Evolutionary conservation across 2,113 vertebrate genomes (phyloP).

Genomic region (Mesitornis unicolor): DNA sequence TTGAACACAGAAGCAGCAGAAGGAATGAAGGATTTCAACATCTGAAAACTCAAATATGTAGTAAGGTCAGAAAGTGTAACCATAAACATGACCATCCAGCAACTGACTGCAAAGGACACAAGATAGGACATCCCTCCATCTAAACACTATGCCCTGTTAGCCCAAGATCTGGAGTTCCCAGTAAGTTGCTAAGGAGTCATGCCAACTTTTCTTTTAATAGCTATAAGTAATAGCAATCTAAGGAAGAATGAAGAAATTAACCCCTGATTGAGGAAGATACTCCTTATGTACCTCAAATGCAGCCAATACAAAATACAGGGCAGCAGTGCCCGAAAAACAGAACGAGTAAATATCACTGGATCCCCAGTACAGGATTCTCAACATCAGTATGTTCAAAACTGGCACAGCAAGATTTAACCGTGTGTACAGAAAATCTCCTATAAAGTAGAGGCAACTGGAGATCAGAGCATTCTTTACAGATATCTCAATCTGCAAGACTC

Average conservation of each 20-base stretch:
- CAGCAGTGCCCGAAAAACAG: neutral
- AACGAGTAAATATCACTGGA: neutral
- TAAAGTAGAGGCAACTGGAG: neutral
- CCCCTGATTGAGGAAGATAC: neutral
- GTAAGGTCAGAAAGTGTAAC: neutral
- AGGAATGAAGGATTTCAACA: neutral
- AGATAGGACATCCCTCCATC: neutral
- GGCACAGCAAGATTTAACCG: neutral
- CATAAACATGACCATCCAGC: neutral
- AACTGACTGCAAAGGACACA: neutral
- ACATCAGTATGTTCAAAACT: neutral
- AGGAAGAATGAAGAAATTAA: neutral
- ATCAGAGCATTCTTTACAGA: neutral
- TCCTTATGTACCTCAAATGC: neutral
- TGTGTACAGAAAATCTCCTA: neutral
- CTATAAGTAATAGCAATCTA: neutral
- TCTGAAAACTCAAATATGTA: neutral
- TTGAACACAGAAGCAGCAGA: neutral
- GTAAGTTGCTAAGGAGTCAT: neutral
- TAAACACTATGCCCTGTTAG: neutral
- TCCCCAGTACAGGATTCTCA: accelerated
- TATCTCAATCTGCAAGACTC: neutral
- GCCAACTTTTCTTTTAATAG: neutral
- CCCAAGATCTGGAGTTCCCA: neutral
- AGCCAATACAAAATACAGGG: neutral